Percentiles rank a stretch among this genome's conserved stretches.
These are phyloP conservation scores for Vidua chalybeata DNA, from an alignment of 2,113 vertebrate species.

Conservation along the genomic window DNA sequence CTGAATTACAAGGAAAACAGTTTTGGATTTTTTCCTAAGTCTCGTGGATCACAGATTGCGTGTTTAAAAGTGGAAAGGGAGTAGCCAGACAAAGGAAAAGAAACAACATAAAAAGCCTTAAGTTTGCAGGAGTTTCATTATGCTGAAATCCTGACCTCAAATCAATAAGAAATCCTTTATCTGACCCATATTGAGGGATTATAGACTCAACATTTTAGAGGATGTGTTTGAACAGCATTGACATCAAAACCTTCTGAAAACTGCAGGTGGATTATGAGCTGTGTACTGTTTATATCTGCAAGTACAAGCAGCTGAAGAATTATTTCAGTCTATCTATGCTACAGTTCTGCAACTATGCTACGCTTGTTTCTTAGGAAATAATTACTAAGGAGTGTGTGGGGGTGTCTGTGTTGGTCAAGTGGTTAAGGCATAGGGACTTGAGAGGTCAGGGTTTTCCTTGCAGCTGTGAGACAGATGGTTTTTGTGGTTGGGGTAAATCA, in stretches of 20 bases:
- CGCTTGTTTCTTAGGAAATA: slow-evolving; percentile 2
- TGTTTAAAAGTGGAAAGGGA: slow-evolving; percentile 32
- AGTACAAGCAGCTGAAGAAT: slow-evolving; percentile 40
- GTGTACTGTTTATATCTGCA: slow-evolving; percentile 49
- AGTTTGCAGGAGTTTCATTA: slow-evolving; percentile 45
- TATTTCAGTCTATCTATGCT: background rate
- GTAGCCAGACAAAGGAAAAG: slow-evolving; percentile 39
- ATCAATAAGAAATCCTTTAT: slow-evolving; percentile 55
- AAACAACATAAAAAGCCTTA: slow-evolving; percentile 48
- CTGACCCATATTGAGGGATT: slow-evolving; percentile 53
- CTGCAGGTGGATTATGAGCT: slow-evolving; percentile 50
- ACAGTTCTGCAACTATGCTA: background rate
- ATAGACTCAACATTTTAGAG: slow-evolving; percentile 42
- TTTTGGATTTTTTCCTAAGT: slow-evolving; percentile 50
- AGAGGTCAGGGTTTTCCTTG: background rate
- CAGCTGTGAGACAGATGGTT: background rate
- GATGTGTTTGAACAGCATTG: slow-evolving; percentile 44
- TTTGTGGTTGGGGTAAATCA: background rate
- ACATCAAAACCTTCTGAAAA: slow-evolving; percentile 52
- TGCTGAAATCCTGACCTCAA: slow-evolving; percentile 51
- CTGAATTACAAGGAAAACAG: slow-evolving; percentile 49
- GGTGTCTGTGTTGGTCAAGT: background rate
- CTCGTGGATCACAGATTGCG: slow-evolving; percentile 1
- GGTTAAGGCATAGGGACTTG: background rate
- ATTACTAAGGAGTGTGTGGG: background rate